phyloP scores from a whole-genome alignment of 1,140 invertebrate species.

The Drosophila nigrodunni region DNA sequence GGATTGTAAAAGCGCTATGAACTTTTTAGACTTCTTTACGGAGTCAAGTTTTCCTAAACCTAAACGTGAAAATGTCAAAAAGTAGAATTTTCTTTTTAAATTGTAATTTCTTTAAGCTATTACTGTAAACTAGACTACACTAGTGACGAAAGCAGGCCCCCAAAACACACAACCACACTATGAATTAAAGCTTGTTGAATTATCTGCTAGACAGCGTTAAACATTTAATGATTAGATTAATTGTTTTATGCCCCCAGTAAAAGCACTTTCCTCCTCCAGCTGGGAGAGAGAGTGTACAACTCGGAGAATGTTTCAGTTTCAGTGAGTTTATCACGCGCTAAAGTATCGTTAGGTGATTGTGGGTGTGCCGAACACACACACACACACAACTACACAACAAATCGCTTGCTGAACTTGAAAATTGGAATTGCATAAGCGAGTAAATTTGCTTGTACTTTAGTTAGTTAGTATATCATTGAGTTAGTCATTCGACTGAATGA shows the following conservation, averaged over 20 bases:
- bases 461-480: slow-evolving; percentile 3
- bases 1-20: background rate
- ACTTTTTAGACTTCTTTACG: background rate
- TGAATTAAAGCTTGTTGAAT: background rate
- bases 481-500: slow-evolving; percentile 38
- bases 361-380: slow-evolving; percentile 22
- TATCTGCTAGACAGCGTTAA: slow-evolving; percentile 4
- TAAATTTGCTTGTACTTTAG: slow-evolving; percentile 15
- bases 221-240: slow-evolving; percentile 27
- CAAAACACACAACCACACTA: background rate
- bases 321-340: slow-evolving; percentile 2
- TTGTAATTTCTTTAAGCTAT: too few species aligned
- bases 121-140: too few species aligned
- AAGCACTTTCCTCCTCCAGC: background rate
- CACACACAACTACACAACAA: slow-evolving; percentile 2
- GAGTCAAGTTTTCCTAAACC: too few species aligned
- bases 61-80: too few species aligned
- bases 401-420: slow-evolving; percentile 42
- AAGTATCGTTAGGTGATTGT: slow-evolving; percentile 15
- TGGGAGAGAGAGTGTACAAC: background rate
- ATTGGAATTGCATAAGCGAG: slow-evolving; percentile 45
- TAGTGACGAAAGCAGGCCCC: too few species aligned
- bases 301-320: background rate
- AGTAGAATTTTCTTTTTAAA: too few species aligned
- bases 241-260: slow-evolving; percentile 1